Evolutionary conservation across 1,140 invertebrate genomes (phyloP).

Genomic region (Varroa destructor): DNA sequence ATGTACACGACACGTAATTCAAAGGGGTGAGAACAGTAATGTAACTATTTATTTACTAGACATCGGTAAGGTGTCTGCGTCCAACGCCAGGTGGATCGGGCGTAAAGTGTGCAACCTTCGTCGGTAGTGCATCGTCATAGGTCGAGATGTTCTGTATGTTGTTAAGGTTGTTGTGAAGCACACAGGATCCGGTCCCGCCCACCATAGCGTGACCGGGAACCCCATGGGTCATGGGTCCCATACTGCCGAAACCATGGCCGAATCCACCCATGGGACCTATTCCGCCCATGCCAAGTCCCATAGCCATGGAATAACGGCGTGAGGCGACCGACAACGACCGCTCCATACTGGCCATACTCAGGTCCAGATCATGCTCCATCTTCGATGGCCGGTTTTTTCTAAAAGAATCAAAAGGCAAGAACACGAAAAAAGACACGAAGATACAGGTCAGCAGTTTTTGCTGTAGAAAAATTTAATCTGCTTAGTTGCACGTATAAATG

Average conservation of each 20-base stretch:
- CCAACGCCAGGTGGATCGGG: not conserved
- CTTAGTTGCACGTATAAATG: too few relatives aligned
- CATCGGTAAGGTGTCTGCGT: constrained; percentile 24
- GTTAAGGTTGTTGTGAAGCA: constrained; percentile 24
- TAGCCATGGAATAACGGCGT: constrained; percentile 19
- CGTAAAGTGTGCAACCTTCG: constrained; percentile 17
- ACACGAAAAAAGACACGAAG: too few relatives aligned
- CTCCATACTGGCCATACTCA: constrained; percentile 15
- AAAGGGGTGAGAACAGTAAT: too few relatives aligned
- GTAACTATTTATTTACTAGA: not conserved
- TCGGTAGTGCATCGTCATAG: constrained; percentile 14
- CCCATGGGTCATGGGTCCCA: constrained; percentile 5
- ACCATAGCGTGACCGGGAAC: not conserved
- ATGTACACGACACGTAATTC: too few relatives aligned
- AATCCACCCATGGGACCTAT: too few relatives aligned
- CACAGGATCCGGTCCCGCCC: not conserved
- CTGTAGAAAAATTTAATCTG: too few relatives aligned
- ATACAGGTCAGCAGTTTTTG: too few relatives aligned
- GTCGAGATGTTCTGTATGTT: constrained; percentile 1
- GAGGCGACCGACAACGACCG: constrained; percentile 23
- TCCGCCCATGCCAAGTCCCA: constrained; percentile 23
- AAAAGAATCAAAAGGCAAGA: too few relatives aligned
- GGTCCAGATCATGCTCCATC: constrained; percentile 28
- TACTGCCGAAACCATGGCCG: not conserved
- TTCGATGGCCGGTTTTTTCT: constrained; percentile 25